phyloP scores from a whole-genome alignment of 2,113 vertebrate species.

The Alosa alosa region DNA sequence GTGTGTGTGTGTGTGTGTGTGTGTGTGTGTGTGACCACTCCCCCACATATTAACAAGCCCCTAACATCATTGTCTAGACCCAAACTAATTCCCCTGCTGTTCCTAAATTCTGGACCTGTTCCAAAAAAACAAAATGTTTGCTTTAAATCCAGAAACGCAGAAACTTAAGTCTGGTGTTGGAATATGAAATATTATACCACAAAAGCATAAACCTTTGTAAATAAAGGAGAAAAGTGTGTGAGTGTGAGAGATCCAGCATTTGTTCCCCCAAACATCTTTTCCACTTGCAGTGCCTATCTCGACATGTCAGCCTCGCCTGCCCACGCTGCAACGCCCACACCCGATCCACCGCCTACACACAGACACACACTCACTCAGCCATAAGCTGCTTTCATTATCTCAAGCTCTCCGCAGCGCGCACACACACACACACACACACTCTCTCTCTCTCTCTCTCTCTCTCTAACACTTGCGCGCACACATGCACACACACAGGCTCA shows the following conservation, averaged over 20 bases:
- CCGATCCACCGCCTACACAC: not conserved
- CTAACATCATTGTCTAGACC: not conserved
- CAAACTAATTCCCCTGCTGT: not conserved
- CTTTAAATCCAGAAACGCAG: not conserved
- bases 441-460: constrained; percentile 30
- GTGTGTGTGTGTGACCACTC: not conserved
- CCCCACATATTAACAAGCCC: not conserved
- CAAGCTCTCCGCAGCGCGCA: constrained; percentile 8
- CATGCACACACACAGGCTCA: not conserved
- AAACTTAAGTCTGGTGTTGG: not conserved
- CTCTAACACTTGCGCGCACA: constrained; percentile 20
- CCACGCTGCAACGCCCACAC: not conserved
- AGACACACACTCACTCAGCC: constrained; percentile 4
- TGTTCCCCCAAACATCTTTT: not conserved
- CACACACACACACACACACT: constrained; percentile 19
- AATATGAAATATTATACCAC: not conserved
- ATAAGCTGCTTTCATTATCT: constrained; percentile 12
- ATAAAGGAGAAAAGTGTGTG: not conserved
- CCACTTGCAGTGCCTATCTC: constrained; percentile 2
- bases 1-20: too few relatives aligned
- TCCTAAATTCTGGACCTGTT: not conserved
- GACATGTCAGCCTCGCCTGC: not conserved
- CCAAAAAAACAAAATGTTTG: not conserved
- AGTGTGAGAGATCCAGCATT: not conserved
- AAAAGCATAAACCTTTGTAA: not conserved